phyloP scores from a whole-genome alignment of 2,113 vertebrate species.

The Cyrtonyx montezumae region DNA sequence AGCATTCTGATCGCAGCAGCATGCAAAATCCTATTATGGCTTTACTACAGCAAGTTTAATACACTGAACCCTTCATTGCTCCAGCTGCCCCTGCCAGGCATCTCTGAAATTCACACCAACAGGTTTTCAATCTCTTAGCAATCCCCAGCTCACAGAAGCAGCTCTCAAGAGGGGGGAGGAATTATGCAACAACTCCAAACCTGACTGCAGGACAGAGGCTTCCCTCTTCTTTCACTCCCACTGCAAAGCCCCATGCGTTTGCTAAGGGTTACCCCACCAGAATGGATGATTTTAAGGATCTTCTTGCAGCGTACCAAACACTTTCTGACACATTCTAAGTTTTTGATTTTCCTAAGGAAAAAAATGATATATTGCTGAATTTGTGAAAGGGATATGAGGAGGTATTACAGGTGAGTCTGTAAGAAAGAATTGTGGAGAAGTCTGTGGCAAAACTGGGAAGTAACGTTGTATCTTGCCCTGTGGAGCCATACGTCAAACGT shows the following conservation, averaged over 20 bases:
- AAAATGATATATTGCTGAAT: background rate
- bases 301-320: background rate
- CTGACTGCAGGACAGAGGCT: background rate
- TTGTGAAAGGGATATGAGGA: background rate
- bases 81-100: conserved; percentile 44
- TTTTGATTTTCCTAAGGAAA: background rate
- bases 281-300: background rate
- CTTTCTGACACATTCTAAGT: background rate
- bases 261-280: background rate
- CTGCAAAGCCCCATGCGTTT: background rate
- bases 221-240: background rate
- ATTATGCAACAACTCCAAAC: background rate
- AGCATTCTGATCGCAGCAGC: conserved; percentile 49
- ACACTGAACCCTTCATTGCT: conserved; percentile 4
- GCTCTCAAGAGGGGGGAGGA: background rate
- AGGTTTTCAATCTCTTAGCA: conserved; percentile 52
- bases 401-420: background rate
- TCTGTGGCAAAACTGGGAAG: background rate
- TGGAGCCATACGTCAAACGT: background rate
- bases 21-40: conserved; percentile 64
- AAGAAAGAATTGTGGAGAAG: background rate
- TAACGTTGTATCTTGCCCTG: background rate
- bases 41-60: conserved; percentile 51
- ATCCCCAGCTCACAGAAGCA: background rate
- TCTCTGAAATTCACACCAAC: conserved; percentile 60